Base-by-base conservation (phyloP, 2,113 vertebrate species). In the Ovis canadensis region DNA sequence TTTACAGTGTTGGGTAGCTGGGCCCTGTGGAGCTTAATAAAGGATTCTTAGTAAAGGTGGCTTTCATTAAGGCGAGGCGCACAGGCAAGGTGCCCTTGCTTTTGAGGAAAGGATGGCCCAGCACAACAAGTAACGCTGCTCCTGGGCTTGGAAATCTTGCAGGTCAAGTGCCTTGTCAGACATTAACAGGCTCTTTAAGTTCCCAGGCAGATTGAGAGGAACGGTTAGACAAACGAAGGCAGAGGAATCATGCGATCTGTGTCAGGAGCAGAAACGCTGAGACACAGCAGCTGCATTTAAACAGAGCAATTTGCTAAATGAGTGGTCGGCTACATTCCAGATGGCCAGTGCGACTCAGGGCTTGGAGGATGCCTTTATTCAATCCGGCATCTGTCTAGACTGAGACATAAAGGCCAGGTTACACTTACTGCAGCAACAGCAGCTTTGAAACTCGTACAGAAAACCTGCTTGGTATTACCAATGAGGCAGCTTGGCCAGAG, bases 231-330 rank as follows among this genome's bases (percentile, higher is more conserved):
- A 96, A 95, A 97, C 80, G 92, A 80, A 97, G 91, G 88, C 25
- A 95, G 94, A 90, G 88, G 88, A 86, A 67, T 96, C 60, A 21
- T 25, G 67, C 21, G 60, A 93, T 95, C 90, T 19, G 92, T 94
- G 97, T 97, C 45, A 85, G 90, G 88, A 86, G 81, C 92, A 77
- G 84, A 84, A 92, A 98, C 0, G n/a, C 88, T 4, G 94, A 92
- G 82, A 84, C 97, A 71, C 92, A 74, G 97, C 97, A 92, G 97
- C 97, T 97, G 97, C 98, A 95, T 97, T 97, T 93, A 96, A 97
- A 97, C 85, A 89, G 91, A 96, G 97, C 96, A 95, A 98, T 98
- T 98, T 98, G 92, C 98, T 98, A 97, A 98, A 97, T 93, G 97
- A 97, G 95, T 78, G 94, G 88, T 29, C 96, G 95, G 98, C 95